Conservation (phyloP, 2,888 invertebrate genomes). For the Pristionchus mayeri region DNA sequence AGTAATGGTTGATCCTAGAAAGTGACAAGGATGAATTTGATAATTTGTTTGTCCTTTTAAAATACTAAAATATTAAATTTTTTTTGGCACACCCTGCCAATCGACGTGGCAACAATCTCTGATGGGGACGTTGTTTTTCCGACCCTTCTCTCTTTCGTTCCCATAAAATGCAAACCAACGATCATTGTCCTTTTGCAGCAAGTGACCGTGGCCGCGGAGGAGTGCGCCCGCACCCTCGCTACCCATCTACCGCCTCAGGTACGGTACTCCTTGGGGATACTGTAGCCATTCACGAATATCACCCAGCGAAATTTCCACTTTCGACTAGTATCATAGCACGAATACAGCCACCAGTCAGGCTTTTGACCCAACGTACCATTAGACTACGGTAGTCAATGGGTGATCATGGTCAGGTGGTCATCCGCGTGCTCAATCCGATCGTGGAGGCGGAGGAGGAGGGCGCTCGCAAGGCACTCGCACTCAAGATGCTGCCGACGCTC, state of each 20-base stretch:
- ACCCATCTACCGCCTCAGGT: constrained; percentile 86
- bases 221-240: constrained; percentile 86
- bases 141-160: too few species aligned
- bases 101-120: too few species aligned
- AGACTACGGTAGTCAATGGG: not conserved
- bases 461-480: constrained; percentile 31
- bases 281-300: constrained; percentile 54
- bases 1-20: too few species aligned
- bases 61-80: too few species aligned
- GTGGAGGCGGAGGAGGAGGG: constrained; percentile 27
- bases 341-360: not conserved
- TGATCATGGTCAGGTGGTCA: constrained; percentile 4
- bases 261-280: not conserved
- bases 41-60: too few species aligned
- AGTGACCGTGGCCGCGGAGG: constrained; percentile 85
- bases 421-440: constrained; percentile 46
- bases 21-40: too few species aligned
- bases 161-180: not conserved
- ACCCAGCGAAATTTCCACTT: not conserved
- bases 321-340: too few species aligned
- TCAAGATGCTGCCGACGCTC: constrained; percentile 86
- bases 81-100: too few species aligned
- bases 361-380: not conserved
- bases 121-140: too few species aligned
- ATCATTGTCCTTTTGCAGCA: constrained; percentile 38